Evolutionary conservation across 1,140 invertebrate species (phyloP).

Genomic region (Polypedilum vanderplanki): DNA sequence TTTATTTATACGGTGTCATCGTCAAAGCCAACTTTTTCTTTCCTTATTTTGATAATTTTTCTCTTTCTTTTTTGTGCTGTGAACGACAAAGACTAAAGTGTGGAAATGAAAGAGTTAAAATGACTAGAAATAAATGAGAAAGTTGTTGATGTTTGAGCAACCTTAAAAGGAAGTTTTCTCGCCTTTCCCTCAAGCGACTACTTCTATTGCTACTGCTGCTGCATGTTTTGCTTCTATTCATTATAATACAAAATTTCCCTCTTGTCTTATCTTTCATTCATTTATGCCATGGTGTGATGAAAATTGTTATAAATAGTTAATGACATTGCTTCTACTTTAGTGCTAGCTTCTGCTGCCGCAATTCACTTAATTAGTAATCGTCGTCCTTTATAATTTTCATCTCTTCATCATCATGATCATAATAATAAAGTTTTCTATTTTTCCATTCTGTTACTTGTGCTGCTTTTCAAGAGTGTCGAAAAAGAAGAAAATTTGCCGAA

Average conservation of each 20-base stretch:
- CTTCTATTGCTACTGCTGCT: no score
- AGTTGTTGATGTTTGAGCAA: conserved; percentile 9
- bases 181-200: neutral
- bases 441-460: neutral
- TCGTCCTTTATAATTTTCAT: neutral
- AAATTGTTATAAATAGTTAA: conserved; percentile 15
- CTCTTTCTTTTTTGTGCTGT: neutral
- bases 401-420: neutral
- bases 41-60: neutral
- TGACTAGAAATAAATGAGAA: neutral
- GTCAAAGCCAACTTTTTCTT: neutral
- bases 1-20: conserved; percentile 8
- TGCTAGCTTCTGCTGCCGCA: neutral
- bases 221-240: neutral
- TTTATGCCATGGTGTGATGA: neutral
- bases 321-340: neutral
- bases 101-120: neutral
- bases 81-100: neutral
- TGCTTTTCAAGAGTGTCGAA: neutral
- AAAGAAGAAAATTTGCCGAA: neutral
- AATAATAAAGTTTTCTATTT: neutral
- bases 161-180: neutral
- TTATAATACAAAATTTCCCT: neutral
- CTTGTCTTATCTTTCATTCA: neutral
- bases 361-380: conserved; percentile 14